phyloP scores from a whole-genome alignment of 1,140 invertebrate genomes.

The Oryctes rhinoceros region DNA sequence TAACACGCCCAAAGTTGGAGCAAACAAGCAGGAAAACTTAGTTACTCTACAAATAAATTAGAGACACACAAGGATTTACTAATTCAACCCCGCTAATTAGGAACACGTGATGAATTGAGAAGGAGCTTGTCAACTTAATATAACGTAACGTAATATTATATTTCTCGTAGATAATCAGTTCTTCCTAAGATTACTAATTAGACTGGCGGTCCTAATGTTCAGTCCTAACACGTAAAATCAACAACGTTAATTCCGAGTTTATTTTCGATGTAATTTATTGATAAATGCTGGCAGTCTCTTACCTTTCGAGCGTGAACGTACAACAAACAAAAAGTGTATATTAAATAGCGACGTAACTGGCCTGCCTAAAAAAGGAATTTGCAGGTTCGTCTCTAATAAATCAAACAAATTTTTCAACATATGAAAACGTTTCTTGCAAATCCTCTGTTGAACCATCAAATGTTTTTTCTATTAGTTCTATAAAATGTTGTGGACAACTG shows the following conservation, averaged over 20 bases:
- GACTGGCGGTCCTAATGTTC: constrained; percentile 13
- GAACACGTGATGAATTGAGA: constrained; percentile 36
- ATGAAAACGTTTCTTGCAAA: too few species aligned
- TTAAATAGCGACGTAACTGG: background rate
- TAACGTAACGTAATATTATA: background rate
- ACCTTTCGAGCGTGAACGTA: background rate
- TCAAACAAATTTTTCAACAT: too few species aligned
- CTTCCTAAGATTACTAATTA: constrained; percentile 27
- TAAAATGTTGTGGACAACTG: too few species aligned
- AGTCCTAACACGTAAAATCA: constrained; percentile 15
- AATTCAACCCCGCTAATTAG: constrained; percentile 33
- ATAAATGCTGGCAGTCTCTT: background rate
- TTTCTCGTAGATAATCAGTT: constrained; percentile 17
- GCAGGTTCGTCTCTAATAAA: too few species aligned
- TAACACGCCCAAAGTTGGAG: constrained; percentile 22
- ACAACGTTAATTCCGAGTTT: constrained; percentile 23
- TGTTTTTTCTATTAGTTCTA: too few species aligned
- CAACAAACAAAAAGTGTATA: constrained; percentile 8
- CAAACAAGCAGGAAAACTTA: constrained; percentile 1
- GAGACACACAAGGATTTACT: constrained; percentile 29
- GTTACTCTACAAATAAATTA: constrained; percentile 35
- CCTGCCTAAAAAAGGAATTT: background rate
- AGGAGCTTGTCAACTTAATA: constrained; percentile 12
- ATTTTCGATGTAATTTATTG: constrained; percentile 32
- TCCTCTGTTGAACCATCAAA: too few species aligned